Evolutionary conservation across 2,888 invertebrate genomes (phyloP).

Genomic region (Amphipoea oculea): DNA sequence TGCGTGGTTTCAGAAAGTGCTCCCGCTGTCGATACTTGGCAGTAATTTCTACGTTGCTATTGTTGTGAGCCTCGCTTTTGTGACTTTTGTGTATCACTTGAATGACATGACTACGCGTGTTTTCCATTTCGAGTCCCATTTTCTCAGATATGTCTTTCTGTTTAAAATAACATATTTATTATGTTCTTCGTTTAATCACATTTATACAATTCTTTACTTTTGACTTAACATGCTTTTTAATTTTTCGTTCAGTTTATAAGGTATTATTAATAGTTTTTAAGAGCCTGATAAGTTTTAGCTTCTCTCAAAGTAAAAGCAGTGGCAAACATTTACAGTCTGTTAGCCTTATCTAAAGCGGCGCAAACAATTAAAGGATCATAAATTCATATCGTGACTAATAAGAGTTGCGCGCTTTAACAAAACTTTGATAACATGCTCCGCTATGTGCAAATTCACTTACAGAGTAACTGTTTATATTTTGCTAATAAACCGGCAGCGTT

Average conservation of each 20-base stretch:
- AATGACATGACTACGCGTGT: slow-evolving; percentile 73
- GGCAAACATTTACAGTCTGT: slow-evolving; percentile 72
- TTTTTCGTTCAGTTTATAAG: neutral
- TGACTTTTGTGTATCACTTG: slow-evolving; percentile 76
- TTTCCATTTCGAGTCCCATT: slow-evolving; percentile 68
- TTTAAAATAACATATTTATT: slow-evolving; percentile 35
- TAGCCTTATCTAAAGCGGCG: slow-evolving; percentile 84
- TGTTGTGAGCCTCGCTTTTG: slow-evolving; percentile 75
- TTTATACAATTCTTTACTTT: neutral
- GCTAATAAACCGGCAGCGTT: slow-evolving; percentile 70
- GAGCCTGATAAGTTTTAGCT: slow-evolving; percentile 36
- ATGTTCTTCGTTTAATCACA: slow-evolving; percentile 18
- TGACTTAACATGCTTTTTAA: neutral
- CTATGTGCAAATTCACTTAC: slow-evolving; percentile 60
- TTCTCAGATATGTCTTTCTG: slow-evolving; percentile 13
- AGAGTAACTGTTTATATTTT: slow-evolving; percentile 59
- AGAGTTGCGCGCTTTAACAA: slow-evolving; percentile 75
- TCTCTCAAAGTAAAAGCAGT: slow-evolving; percentile 35
- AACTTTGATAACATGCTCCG: slow-evolving; percentile 69
- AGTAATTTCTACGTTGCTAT: slow-evolving; percentile 79
- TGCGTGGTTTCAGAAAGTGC: slow-evolving; percentile 76
- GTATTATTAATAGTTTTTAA: slow-evolving; percentile 16
- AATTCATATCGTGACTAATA: slow-evolving; percentile 80
- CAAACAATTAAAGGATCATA: slow-evolving; percentile 86
- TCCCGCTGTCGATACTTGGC: slow-evolving; percentile 77